These are phyloP conservation scores for Ophion slaviceki DNA, from an alignment of 2,888 invertebrate genomes.

Conservation along the genomic window DNA sequence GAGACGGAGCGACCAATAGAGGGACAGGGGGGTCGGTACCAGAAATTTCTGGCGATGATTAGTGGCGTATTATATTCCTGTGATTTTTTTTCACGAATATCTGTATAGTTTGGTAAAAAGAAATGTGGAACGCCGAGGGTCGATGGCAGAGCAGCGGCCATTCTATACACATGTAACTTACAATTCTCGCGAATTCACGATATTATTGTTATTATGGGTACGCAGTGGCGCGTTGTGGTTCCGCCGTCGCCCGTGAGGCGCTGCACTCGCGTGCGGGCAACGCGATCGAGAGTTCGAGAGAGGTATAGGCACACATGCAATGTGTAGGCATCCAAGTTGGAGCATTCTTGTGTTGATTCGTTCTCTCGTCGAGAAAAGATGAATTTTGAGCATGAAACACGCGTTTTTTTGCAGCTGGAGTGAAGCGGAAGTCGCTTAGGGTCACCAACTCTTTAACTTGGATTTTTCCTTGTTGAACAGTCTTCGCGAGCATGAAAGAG, in stretches of 20 bases:
- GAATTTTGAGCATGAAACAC: neutral
- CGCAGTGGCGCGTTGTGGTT: conserved; percentile 16
- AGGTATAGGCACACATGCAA: neutral
- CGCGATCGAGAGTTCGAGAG: neutral
- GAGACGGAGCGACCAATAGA: conserved; percentile 21
- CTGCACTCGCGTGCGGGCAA: conserved; percentile 29
- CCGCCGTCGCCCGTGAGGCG: conserved; percentile 39
- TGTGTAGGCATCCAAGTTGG: neutral
- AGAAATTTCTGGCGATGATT: conserved; percentile 56
- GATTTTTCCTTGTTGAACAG: neutral
- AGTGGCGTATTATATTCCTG: conserved; percentile 28
- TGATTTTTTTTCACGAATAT: conserved; percentile 33
- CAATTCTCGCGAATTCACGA: conserved; percentile 42
- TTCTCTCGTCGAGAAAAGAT: neutral
- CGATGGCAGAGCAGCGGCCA: conserved; percentile 63
- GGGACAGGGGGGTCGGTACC: conserved; percentile 7
- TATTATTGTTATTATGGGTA: conserved; percentile 39
- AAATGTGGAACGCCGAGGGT: conserved; percentile 46
- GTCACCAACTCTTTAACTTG: neutral
- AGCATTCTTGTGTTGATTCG: neutral
- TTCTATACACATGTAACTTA: conserved; percentile 46
- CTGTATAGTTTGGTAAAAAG: conserved; percentile 17
- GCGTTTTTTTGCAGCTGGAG: neutral
- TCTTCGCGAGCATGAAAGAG: neutral
- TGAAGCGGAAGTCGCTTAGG: neutral